phyloP scores from a whole-genome alignment of 2,797 vertebrate genomes.

The Sphaeramia orbicularis region DNA sequence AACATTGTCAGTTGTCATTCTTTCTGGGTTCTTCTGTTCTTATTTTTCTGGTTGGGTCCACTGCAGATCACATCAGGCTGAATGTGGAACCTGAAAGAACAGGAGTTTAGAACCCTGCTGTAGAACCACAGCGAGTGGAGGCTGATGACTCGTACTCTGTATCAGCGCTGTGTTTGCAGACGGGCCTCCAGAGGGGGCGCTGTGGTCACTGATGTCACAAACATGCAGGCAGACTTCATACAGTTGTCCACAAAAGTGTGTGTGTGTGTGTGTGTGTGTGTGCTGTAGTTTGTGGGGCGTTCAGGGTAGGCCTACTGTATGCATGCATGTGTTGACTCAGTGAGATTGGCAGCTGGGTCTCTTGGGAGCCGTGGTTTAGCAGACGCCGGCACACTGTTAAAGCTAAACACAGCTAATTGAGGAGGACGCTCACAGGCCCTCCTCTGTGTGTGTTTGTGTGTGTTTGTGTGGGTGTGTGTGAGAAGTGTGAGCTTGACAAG shows the following conservation, averaged over 20 bases:
- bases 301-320: constrained; percentile 47
- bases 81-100: too few relatives aligned
- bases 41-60: too few relatives aligned
- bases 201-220: constrained; percentile 28
- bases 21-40: too few relatives aligned
- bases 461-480: constrained; percentile 30
- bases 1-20: too few relatives aligned
- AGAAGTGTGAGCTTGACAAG: constrained; percentile 43
- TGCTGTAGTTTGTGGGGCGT: constrained; percentile 34
- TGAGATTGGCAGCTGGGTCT: constrained; percentile 73
- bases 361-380: constrained; percentile 74
- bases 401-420: constrained; percentile 83
- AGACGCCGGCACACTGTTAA: constrained; percentile 73
- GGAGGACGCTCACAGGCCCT: constrained; percentile 76
- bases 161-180: constrained; percentile 9
- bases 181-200: constrained; percentile 51
- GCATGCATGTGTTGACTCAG: constrained; percentile 73
- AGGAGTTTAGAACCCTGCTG: too few relatives aligned
- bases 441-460: constrained; percentile 59
- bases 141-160: constrained; percentile 18
- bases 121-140: constrained; percentile 30
- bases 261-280: constrained; percentile 33
- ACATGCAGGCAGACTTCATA: constrained; percentile 34
- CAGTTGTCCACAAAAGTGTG: constrained; percentile 43
- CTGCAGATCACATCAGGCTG: too few relatives aligned